Evolutionary conservation across 2,888 invertebrate species (phyloP).

Genomic region (Perizoma flavofasciatum): DNA sequence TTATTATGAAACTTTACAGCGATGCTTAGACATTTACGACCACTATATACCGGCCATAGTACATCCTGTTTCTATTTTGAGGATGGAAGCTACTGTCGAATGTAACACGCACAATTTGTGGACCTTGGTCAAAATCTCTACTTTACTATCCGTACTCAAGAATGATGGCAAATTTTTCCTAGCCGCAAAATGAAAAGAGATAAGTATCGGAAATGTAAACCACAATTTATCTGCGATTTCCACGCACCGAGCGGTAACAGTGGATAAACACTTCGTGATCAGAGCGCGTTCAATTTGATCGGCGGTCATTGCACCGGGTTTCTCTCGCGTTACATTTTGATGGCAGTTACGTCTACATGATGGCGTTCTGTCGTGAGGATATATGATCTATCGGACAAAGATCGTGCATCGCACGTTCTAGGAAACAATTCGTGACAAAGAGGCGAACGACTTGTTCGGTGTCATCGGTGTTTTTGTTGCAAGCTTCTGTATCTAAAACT

Average conservation of each 20-base stretch:
- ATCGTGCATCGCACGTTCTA: no score
- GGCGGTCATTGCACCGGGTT: constrained; percentile 22
- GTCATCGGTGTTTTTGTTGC: no score
- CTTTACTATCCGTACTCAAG: background rate
- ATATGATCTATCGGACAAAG: no score
- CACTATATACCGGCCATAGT: no score
- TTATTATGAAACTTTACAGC: background rate
- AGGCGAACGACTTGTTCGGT: no score
- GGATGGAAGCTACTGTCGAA: no score
- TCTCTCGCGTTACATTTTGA: constrained; percentile 22
- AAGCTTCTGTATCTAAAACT: no score
- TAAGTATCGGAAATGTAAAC: constrained; percentile 17
- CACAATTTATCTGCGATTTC: constrained; percentile 20
- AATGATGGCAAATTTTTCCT: background rate
- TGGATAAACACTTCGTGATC: constrained; percentile 24
- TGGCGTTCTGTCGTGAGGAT: background rate
- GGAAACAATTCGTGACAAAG: no score
- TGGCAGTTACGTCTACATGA: constrained; percentile 12
- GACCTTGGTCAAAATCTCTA: no score
- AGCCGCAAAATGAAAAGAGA: constrained; percentile 8
- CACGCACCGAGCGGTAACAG: constrained; percentile 19
- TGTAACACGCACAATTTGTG: no score
- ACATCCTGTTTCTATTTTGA: no score
- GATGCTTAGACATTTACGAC: background rate
- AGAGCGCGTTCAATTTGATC: constrained; percentile 19